phyloP scores from a whole-genome alignment of 2,113 vertebrate species.

The Apteryx owenii region DNA sequence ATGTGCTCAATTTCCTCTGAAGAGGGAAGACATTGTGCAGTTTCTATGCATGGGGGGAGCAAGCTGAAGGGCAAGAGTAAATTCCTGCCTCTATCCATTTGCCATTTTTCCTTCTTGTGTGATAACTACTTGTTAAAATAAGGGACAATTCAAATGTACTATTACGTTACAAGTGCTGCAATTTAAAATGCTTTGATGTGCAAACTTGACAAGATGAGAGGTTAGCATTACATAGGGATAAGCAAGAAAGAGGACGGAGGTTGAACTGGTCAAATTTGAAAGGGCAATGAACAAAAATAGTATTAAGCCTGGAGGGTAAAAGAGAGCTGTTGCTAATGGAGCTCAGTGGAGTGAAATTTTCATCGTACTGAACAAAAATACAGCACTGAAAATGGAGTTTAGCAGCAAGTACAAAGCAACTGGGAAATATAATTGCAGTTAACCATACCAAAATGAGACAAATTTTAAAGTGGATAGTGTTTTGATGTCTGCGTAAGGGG shows the following conservation, averaged over 20 bases:
- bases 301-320: not conserved
- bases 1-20: not conserved
- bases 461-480: not conserved
- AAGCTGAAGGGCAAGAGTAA: not conserved
- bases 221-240: not conserved
- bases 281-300: not conserved
- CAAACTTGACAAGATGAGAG: not conserved
- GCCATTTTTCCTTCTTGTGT: not conserved
- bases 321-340: not conserved
- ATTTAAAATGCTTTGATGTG: not conserved
- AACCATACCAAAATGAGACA: not conserved
- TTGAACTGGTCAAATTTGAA: conserved; percentile 28
- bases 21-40: not conserved
- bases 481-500: not conserved
- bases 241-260: not conserved
- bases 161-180: not conserved
- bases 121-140: not conserved
- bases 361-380: not conserved
- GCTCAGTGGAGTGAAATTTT: not conserved
- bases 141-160: not conserved
- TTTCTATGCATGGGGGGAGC: not conserved
- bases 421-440: not conserved
- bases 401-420: not conserved
- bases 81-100: not conserved
- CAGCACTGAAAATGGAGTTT: not conserved